phyloP scores from a whole-genome alignment of 2,888 invertebrate genomes.

The Heliothis peltigera region DNA sequence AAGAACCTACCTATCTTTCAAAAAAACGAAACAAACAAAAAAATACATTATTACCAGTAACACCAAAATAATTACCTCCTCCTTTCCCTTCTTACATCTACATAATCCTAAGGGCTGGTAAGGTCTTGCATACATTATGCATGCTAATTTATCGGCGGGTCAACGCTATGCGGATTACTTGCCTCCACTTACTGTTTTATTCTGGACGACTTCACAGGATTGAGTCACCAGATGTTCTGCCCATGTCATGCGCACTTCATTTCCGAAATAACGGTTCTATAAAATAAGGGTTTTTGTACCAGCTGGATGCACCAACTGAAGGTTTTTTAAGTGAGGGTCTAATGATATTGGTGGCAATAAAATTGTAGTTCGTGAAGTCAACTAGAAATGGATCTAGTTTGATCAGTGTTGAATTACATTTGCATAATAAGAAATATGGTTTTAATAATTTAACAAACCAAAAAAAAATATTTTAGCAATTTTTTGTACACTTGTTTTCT shows the following conservation, averaged over 20 bases:
- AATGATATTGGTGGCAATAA: conserved; percentile 4
- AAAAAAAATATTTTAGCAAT: neutral
- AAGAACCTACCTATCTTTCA: too few relatives aligned
- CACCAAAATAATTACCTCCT: conserved; percentile 37
- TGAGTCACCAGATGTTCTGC: conserved; percentile 43
- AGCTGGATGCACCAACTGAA: conserved; percentile 9
- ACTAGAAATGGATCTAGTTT: neutral
- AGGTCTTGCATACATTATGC: conserved; percentile 77
- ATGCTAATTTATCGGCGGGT: conserved; percentile 78
- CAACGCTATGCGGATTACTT: conserved; percentile 62
- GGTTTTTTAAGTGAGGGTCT: neutral
- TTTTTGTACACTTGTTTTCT: too few relatives aligned
- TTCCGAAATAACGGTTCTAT: conserved; percentile 2
- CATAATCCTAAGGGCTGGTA: conserved; percentile 60
- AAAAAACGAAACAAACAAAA: too few relatives aligned
- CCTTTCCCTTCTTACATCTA: conserved; percentile 18
- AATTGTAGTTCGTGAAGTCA: neutral
- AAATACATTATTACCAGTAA: neutral
- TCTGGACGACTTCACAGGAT: conserved; percentile 28
- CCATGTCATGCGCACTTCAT: conserved; percentile 24
- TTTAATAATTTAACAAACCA: neutral
- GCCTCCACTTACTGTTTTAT: conserved; percentile 46
- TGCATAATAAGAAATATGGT: neutral
- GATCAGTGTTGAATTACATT: neutral
- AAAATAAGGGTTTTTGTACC: conserved; percentile 4